A percentile compares a stretch with the other conserved stretches of the same genome.
Conservation (phyloP, 2,888 invertebrate species). For the Noctua pronuba region DNA sequence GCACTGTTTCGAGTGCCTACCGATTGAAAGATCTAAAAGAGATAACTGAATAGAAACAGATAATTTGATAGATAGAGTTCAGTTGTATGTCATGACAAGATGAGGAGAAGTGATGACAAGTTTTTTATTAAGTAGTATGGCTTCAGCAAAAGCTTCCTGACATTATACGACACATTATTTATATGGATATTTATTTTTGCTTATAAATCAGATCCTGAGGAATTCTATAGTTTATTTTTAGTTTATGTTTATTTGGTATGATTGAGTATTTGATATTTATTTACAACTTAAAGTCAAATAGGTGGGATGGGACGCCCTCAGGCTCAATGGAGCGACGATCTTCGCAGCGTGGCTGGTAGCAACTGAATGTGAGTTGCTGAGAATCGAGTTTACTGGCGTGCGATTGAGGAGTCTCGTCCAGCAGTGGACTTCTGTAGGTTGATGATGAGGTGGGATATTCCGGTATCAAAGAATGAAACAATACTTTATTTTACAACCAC, state of each 20-base stretch:
- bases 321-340: too few species aligned
- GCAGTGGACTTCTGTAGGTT: too few species aligned
- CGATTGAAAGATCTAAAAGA: constrained; percentile 19
- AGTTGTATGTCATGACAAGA: neutral
- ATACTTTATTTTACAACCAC: neutral
- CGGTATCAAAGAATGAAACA: neutral
- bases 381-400: too few species aligned
- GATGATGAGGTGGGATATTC: too few species aligned
- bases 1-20: constrained; percentile 7
- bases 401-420: too few species aligned
- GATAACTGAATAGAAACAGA: neutral
- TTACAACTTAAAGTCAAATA: neutral
- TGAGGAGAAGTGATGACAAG: neutral
- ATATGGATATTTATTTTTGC: neutral
- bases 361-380: too few species aligned
- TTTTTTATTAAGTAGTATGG: neutral
- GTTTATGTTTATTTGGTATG: neutral
- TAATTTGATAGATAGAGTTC: neutral
- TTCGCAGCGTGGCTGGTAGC: too few species aligned
- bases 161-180: neutral
- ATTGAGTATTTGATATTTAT: neutral
- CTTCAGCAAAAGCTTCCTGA: neutral
- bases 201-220: neutral
- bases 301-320: too few species aligned
- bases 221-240: neutral